Evolutionary conservation across 2,888 invertebrate genomes (phyloP), one percentile per base, ranked within the genome.

Genomic region (Polydrusus cervinus): DNA sequence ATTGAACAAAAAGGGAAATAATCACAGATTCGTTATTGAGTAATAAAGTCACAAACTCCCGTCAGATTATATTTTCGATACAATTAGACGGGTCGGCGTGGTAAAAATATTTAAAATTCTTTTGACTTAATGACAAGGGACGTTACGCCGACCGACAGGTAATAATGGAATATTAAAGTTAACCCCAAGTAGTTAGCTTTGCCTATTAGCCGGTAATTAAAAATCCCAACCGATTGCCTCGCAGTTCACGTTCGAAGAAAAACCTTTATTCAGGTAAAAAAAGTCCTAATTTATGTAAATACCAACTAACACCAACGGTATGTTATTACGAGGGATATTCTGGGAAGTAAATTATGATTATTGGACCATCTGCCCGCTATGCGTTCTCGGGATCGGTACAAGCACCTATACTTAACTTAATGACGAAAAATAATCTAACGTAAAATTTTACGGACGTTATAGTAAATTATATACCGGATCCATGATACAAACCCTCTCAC

Each of bases 221-320:
- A 53, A 53, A 53, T 16, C 53, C 53, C 10, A 53, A 53, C 53
- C 25, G 13, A 53, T 25, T 14, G 25, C 13, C 25, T 13, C 13
- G 53, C 20, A 25, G 25, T 25, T 25, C 34, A 14, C 18, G 34
- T 55, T 55, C 55, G 34, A 55, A 14, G 55, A 55, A 55, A 55
- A 34, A 34, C 55, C 55, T 34, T 34, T 55, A 55, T 55, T 55
- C 55, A 55, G 55, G 55, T 55, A 30, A 55, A 55, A 55, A 51
- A 55, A 55, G n/a, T 34, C 55, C 34, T 55, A 55, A 55, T 55
- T 55, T 55, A 55, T 55, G 55, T 55, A 55, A 55, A 55, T 55
- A 55, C 34, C 34, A 55, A 34, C 55, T 55, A 34, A 55, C 55
- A 55, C 55, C 55, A 34, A 30, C 14, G 55, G 55, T 55, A 55